These are phyloP conservation scores for Caranx ignobilis DNA, from an alignment of 2,113 vertebrate genomes.

Conservation along the genomic window DNA sequence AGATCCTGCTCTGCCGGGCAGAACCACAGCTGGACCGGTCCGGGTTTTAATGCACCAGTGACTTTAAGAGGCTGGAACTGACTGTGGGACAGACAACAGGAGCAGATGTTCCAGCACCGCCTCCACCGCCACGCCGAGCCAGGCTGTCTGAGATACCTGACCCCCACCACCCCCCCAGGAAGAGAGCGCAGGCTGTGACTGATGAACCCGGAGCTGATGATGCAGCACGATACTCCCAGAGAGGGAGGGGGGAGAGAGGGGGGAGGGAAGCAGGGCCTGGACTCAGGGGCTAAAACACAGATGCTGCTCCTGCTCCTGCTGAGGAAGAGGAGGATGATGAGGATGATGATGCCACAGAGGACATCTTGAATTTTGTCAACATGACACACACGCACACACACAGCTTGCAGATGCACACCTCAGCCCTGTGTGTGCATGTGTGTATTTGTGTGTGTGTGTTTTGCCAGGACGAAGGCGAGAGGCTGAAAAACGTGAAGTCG, in stretches of 20 bases:
- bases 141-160: conserved; percentile 64
- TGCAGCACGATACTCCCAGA: conserved; percentile 70
- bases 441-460: neutral
- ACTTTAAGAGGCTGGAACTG: conserved; percentile 53
- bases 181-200: conserved; percentile 53
- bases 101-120: conserved; percentile 51
- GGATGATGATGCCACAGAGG: conserved; percentile 13
- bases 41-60: conserved; percentile 41
- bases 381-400: neutral
- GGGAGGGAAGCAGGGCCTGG: conserved; percentile 17
- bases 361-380: conserved; percentile 32
- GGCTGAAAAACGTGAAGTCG: neutral
- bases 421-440: neutral
- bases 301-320: neutral
- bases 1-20: conserved; percentile 28
- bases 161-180: conserved; percentile 35
- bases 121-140: conserved; percentile 19
- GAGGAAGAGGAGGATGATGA: neutral
- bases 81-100: conserved; percentile 32
- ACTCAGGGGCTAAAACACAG: conserved; percentile 34
- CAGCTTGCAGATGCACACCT: neutral
- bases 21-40: conserved; percentile 43
- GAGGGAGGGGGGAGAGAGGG: conserved; percentile 30
- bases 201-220: conserved; percentile 44
- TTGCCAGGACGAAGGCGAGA: neutral